A percentile compares a stretch with the other conserved stretches of the same genome.
Evolutionary conservation across 2,113 vertebrate species (phyloP).

Genomic region (Trachemys scripta): DNA sequence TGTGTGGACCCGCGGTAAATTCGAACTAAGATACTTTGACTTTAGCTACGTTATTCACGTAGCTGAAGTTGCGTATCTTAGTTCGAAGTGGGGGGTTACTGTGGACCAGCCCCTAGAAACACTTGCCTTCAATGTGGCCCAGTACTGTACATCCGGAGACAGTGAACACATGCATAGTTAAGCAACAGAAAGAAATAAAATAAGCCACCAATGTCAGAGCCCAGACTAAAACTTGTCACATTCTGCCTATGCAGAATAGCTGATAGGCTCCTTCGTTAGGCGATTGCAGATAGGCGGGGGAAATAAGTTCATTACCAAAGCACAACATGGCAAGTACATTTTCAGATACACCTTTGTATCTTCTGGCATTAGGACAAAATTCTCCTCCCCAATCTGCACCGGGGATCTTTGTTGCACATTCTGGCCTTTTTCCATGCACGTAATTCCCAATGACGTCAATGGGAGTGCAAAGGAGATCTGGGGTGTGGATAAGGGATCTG

Average conservation of each 20-base stretch:
- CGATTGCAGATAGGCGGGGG: rapidly evolving
- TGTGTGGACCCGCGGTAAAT: too few relatives aligned
- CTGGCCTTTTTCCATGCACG: constrained; percentile 49
- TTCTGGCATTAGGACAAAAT: constrained; percentile 2
- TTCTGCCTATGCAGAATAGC: rapidly evolving
- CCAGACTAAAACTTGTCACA: not conserved
- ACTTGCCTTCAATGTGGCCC: not conserved
- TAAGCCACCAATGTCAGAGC: not conserved
- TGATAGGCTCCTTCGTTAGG: rapidly evolving
- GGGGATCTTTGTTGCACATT: not conserved
- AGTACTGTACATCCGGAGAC: not conserved
- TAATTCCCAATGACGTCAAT: constrained; percentile 44
- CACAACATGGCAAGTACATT: not conserved
- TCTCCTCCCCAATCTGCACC: not conserved
- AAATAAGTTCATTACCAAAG: not conserved
- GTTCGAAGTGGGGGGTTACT: too few relatives aligned
- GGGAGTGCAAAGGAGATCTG: not conserved
- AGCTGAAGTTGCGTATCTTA: too few relatives aligned
- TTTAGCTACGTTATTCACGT: too few relatives aligned
- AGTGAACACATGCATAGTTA: not conserved
- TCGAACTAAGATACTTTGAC: too few relatives aligned
- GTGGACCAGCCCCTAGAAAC: not conserved
- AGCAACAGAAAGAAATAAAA: not conserved
- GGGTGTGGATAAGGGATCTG: not conserved
- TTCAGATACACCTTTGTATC: constrained; percentile 24